phyloP scores from a whole-genome alignment of 2,888 invertebrate genomes.

The Mesochorus sp. region DNA sequence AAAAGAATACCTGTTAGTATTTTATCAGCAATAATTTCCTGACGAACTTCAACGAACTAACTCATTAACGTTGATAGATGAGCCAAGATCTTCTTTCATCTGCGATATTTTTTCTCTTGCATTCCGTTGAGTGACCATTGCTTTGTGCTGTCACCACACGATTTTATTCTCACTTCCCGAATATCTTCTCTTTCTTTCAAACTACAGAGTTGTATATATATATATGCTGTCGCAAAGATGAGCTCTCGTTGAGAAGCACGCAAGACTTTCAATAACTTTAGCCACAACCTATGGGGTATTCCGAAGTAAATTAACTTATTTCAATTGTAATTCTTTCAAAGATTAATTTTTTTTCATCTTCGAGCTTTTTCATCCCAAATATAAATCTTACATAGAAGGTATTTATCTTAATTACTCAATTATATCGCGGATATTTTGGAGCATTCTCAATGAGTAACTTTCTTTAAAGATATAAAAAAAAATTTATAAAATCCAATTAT shows the following conservation, averaged over 20 bases:
- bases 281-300: neutral
- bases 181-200: neutral
- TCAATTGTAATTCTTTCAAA: neutral
- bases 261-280: conserved; percentile 7
- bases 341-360: no score
- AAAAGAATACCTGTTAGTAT: conserved; percentile 3
- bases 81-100: conserved; percentile 8
- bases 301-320: neutral
- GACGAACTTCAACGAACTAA: conserved; percentile 36
- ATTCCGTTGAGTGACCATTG: conserved; percentile 18
- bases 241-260: conserved; percentile 16
- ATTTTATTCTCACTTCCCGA: conserved; percentile 41
- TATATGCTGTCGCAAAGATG: neutral
- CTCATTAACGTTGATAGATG: conserved; percentile 57
- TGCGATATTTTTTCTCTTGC: conserved; percentile 11
- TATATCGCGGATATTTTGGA: no score
- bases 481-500: no score
- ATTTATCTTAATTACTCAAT: no score
- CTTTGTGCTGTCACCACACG: conserved; percentile 44
- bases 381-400: no score
- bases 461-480: no score
- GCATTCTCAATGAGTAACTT: no score
- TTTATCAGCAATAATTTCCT: conserved; percentile 40
- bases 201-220: conserved; percentile 13
- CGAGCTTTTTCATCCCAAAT: no score